A percentile compares a stretch with the other conserved stretches of the same genome.
Evolutionary conservation across 2,113 vertebrate genomes (phyloP).

Genomic region (Paramormyrops kingsleyae): DNA sequence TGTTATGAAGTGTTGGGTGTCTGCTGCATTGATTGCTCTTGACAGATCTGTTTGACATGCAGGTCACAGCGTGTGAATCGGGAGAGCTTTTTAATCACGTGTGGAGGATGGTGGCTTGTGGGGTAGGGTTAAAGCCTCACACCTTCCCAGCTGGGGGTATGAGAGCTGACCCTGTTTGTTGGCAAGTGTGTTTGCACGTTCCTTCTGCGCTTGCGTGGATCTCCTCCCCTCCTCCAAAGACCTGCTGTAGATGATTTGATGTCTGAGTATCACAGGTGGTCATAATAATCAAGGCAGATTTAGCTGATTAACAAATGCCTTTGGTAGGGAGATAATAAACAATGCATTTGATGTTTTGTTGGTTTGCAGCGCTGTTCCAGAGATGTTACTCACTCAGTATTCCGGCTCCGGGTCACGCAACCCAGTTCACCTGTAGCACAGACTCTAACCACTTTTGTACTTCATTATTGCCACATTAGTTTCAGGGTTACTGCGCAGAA

Average conservation of each 20-base stretch:
- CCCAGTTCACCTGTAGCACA: background rate
- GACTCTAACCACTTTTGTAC: background rate
- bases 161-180: background rate
- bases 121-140: background rate
- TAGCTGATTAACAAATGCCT: background rate
- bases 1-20: conserved; percentile 29
- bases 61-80: background rate
- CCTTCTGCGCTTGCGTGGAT: background rate
- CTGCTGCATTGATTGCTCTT: conserved; percentile 7
- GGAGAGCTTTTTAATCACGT: background rate
- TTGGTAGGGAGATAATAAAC: background rate
- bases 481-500: background rate
- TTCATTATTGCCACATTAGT: background rate
- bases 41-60: background rate
- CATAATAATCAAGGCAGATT: background rate
- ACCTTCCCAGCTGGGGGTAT: background rate
- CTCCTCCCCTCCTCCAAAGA: background rate
- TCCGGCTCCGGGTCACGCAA: background rate
- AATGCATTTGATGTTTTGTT: background rate
- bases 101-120: background rate
- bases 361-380: background rate
- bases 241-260: background rate
- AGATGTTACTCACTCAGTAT: background rate
- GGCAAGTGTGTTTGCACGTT: background rate
- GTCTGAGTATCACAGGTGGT: background rate